phyloP scores from a whole-genome alignment of 2,888 invertebrate species.

The Drosophila histrio region DNA sequence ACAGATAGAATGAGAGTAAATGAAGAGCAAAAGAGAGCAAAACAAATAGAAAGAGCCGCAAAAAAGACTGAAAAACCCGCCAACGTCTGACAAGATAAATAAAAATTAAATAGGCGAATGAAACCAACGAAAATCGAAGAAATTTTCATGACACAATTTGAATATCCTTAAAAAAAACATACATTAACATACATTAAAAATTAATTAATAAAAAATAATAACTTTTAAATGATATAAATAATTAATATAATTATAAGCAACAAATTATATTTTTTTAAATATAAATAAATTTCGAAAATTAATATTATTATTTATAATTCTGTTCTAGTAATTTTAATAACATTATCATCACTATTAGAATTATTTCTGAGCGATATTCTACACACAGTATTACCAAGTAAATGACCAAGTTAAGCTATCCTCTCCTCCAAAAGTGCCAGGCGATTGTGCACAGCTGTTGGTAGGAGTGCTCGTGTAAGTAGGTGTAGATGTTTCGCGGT shows the following conservation, averaged over 20 bases:
- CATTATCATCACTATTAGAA: too few species aligned
- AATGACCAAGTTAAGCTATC: neutral
- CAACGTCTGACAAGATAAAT: conserved; percentile 10
- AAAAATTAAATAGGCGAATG: conserved; percentile 9
- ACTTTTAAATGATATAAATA: neutral
- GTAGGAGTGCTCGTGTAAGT: neutral
- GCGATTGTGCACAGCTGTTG: neutral
- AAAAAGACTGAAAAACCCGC: neutral
- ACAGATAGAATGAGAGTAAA: neutral
- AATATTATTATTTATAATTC: neutral
- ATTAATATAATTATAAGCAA: too few species aligned
- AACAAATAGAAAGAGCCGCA: conserved; percentile 11
- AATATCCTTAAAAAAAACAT: neutral
- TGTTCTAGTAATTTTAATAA: too few species aligned
- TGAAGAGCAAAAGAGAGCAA: conserved; percentile 1
- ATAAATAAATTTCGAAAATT: neutral
- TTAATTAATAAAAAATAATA: too few species aligned
- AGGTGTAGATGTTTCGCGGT: neutral
- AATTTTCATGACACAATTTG: neutral
- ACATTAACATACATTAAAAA: neutral
- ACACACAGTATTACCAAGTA: conserved; percentile 4
- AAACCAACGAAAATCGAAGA: neutral
- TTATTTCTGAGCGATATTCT: too few species aligned
- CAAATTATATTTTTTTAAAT: too few species aligned
- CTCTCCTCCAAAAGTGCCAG: neutral